Evolutionary conservation across 2,113 vertebrate species (phyloP).

Genomic region (Pterocles orientalis): DNA sequence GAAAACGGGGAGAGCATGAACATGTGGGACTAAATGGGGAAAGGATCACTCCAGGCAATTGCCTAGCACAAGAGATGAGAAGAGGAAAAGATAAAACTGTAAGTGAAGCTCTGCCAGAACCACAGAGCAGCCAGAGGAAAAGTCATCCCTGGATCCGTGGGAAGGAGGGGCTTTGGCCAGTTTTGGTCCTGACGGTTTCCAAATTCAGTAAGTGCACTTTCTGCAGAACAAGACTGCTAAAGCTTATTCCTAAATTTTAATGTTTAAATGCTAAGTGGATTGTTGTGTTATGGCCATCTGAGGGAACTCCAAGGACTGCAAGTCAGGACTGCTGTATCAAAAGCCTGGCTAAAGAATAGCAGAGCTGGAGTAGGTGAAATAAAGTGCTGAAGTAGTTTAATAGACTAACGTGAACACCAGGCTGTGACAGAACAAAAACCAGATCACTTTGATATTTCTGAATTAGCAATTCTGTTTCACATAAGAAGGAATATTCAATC

Average conservation of each 20-base stretch:
- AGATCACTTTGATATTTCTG: constrained; percentile 68
- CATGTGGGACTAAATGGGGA: neutral
- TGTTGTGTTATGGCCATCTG: neutral
- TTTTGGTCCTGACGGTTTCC: neutral
- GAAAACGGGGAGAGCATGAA: neutral
- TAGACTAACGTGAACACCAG: constrained; percentile 61
- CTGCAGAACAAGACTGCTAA: neutral
- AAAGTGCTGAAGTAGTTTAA: constrained; percentile 56
- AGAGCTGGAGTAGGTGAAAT: constrained; percentile 35
- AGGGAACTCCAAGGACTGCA: neutral
- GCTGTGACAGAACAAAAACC: constrained; percentile 71
- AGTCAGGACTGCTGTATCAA: neutral
- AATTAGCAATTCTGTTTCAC: constrained; percentile 70
- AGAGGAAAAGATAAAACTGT: neutral
- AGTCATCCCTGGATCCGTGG: neutral
- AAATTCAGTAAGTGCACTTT: neutral
- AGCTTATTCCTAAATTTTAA: neutral
- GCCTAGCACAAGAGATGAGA: neutral
- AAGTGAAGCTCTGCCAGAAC: neutral
- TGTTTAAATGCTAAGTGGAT: constrained; percentile 1
- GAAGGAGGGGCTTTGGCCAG: neutral
- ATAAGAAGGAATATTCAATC: constrained; percentile 62
- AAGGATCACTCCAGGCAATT: neutral
- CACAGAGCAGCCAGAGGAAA: neutral
- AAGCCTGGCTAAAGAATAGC: constrained; percentile 16